A percentile compares a stretch with the other conserved stretches of the same genome.
phyloP scores from a whole-genome alignment of 2,797 vertebrate genomes.

The Ptychadena robeensis region DNA sequence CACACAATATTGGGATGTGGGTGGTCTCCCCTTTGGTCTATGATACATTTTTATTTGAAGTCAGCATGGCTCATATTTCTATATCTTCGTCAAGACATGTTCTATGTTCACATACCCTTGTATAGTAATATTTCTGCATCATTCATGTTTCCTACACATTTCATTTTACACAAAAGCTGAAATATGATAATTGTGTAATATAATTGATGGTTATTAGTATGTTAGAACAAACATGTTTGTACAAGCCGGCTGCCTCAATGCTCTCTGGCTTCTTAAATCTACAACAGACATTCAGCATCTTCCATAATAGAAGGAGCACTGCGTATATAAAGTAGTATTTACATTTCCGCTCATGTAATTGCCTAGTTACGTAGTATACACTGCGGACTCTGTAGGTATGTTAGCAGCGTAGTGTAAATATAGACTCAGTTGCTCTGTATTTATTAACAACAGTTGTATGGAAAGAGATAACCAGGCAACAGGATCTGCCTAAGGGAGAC shows the following conservation, averaged over 20 bases:
- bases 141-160: neutral
- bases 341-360: neutral
- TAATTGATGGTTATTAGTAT: neutral
- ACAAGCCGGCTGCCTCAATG: neutral
- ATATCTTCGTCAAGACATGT: neutral
- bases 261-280: neutral
- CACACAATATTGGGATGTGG: too few relatives aligned
- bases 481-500: neutral
- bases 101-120: neutral
- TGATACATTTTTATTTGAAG: neutral
- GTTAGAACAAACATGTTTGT: neutral
- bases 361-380: neutral
- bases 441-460: neutral
- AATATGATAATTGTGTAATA: neutral
- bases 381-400: neutral
- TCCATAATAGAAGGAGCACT: neutral
- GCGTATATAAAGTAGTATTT: neutral
- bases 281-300: neutral
- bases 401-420: constrained; percentile 2
- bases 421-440: neutral
- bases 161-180: neutral
- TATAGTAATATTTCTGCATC: neutral
- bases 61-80: neutral
- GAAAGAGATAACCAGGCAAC: neutral
- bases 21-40: too few relatives aligned